Evolutionary conservation across 2,888 invertebrate species (phyloP).

Genomic region (Anthophora plumipes): DNA sequence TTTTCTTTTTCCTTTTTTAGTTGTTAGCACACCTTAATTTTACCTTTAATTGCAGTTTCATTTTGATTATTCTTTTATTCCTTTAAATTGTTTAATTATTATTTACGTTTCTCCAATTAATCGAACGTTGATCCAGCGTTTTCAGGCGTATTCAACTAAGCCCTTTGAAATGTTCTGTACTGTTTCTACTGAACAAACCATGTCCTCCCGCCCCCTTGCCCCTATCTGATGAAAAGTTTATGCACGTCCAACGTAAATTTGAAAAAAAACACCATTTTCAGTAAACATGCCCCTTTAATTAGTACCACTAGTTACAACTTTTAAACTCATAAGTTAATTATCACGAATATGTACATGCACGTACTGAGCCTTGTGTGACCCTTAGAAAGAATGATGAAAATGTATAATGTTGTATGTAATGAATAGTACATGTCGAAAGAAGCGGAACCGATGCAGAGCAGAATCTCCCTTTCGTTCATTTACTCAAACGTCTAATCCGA

Average conservation of each 20-base stretch:
- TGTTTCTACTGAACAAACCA: not conserved
- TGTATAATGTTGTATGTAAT: not conserved
- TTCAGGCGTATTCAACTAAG: slow-evolving; percentile 16
- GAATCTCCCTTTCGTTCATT: not conserved
- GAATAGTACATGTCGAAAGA: not conserved
- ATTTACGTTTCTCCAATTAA: not conserved
- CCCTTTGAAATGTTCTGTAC: not conserved
- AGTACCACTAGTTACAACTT: not conserved
- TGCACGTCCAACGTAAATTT: slow-evolving; percentile 12
- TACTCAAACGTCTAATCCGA: not conserved
- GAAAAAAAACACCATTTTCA: not conserved
- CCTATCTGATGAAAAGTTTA: not conserved
- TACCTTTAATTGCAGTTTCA: not conserved
- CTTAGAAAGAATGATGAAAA: not conserved
- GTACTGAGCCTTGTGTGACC: slow-evolving; percentile 14
- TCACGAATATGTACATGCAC: not conserved
- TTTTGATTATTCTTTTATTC: not conserved
- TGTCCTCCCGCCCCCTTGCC: no score
- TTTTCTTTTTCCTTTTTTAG: not conserved
- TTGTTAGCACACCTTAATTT: not conserved
- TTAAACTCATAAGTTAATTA: not conserved
- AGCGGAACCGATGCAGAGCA: slow-evolving; percentile 27
- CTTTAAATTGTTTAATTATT: not conserved
- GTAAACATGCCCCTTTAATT: not conserved
- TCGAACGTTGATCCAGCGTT: slow-evolving; percentile 24